These are phyloP conservation scores for Riptortus pedestris DNA, from an alignment of 1,140 invertebrate species.

Conservation along the genomic window DNA sequence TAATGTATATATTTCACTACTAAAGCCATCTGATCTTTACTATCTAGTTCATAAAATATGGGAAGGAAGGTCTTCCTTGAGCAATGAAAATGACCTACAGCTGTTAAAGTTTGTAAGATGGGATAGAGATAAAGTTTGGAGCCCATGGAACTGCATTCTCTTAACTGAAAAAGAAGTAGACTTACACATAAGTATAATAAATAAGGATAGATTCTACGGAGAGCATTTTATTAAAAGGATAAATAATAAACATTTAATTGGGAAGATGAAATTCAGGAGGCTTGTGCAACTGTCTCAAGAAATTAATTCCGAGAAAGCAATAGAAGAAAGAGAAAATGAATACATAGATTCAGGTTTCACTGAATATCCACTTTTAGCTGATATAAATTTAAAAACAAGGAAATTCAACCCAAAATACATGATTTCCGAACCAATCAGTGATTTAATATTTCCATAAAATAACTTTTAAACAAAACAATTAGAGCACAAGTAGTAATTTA, in stretches of 20 bases:
- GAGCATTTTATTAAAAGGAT: constrained; percentile 10
- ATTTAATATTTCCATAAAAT: background rate
- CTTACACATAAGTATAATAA: background rate
- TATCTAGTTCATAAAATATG: constrained; percentile 9
- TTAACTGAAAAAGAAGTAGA: constrained; percentile 7
- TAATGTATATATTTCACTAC: background rate
- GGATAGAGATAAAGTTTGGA: background rate
- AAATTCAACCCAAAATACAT: background rate
- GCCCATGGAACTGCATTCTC: constrained; percentile 2
- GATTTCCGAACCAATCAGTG: background rate
- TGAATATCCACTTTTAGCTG: background rate
- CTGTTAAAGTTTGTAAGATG: background rate
- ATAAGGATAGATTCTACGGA: background rate
- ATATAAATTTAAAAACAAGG: background rate
- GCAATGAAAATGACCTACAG: background rate
- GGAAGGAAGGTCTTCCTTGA: constrained; percentile 2
- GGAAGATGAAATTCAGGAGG: background rate
- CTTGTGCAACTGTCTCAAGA: background rate
- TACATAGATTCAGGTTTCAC: background rate
- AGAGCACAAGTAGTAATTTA: no score
- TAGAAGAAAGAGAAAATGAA: background rate
- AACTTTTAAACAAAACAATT: background rate
- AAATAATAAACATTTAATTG: background rate
- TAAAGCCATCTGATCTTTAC: background rate
- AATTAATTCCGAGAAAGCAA: background rate